phyloP scores from a whole-genome alignment of 2,113 vertebrate species.

The Eudyptes chrysolophus region DNA sequence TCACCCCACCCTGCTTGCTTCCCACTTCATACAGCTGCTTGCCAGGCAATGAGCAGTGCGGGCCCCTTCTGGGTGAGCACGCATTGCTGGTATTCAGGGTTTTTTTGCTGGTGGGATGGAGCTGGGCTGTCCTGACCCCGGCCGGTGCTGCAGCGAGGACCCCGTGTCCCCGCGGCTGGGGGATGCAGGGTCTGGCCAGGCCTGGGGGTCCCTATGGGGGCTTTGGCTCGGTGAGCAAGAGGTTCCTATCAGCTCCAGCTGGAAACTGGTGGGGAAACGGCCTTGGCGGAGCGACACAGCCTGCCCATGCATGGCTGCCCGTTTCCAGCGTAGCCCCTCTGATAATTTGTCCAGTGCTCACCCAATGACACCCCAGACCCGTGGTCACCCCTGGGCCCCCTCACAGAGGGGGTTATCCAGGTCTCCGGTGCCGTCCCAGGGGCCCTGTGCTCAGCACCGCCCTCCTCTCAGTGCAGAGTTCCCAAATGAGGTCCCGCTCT shows the following conservation, averaged over 20 bases:
- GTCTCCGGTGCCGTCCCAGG: background rate
- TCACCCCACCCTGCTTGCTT: background rate
- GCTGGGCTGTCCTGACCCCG: background rate
- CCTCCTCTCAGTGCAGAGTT: fast-evolving
- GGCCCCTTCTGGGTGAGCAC: background rate
- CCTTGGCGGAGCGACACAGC: background rate
- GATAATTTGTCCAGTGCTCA: background rate
- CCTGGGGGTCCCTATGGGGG: background rate
- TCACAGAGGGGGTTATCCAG: background rate
- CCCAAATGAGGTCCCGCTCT: fast-evolving
- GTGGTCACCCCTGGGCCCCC: fast-evolving
- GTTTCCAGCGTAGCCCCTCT: background rate
- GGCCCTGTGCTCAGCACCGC: background rate
- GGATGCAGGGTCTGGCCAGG: background rate
- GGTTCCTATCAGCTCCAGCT: background rate
- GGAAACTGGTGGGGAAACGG: background rate
- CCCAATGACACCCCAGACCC: fast-evolving
- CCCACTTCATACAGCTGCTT: background rate
- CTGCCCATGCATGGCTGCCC: fast-evolving
- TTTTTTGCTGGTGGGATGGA: background rate
- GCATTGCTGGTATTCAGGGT: fast-evolving
- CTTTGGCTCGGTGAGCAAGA: fast-evolving
- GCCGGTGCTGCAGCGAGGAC: fast-evolving
- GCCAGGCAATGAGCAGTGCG: background rate
- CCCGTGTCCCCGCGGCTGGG: background rate